These are phyloP conservation scores for Pterocles gutturalis DNA, from an alignment of 2,113 vertebrate genomes.

Conservation along the genomic window DNA sequence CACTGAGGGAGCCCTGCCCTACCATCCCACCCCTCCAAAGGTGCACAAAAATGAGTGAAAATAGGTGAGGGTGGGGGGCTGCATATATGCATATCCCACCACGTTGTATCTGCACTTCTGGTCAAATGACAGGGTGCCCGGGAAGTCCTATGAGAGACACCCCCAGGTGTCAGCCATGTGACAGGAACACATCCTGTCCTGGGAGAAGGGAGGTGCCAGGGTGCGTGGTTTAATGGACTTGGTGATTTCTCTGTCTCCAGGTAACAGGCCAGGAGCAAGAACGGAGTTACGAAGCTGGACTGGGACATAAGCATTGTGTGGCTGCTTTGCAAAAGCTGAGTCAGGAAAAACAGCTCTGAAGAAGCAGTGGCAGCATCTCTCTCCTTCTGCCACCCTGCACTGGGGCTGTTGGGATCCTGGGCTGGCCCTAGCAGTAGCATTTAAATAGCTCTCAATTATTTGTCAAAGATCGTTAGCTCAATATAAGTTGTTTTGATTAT, in stretches of 20 bases:
- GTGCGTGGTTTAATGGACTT: not conserved
- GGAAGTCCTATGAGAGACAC: not conserved
- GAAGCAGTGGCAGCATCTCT: slow-evolving; percentile 4
- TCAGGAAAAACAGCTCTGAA: not conserved
- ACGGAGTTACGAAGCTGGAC: not conserved
- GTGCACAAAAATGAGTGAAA: not conserved
- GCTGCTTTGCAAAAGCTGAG: not conserved
- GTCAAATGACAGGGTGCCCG: not conserved
- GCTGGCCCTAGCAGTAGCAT: not conserved
- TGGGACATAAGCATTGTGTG: accelerated
- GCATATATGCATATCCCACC: too few relatives aligned
- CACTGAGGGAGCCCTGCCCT: not conserved
- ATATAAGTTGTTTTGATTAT: not conserved
- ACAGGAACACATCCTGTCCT: not conserved
- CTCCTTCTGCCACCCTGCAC: slow-evolving; percentile 5
- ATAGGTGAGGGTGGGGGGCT: too few relatives aligned
- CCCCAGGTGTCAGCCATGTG: accelerated
- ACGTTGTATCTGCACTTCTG: not conserved
- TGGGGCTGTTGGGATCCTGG: not conserved
- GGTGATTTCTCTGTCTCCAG: accelerated
- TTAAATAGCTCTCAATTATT: not conserved
- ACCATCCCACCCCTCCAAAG: accelerated
- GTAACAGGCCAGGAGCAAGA: not conserved
- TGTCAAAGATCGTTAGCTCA: not conserved
- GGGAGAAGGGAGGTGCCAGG: not conserved